Evolutionary conservation across 2,888 invertebrate genomes (phyloP).

Genomic region (Sinopyrophorus schimmeli): DNA sequence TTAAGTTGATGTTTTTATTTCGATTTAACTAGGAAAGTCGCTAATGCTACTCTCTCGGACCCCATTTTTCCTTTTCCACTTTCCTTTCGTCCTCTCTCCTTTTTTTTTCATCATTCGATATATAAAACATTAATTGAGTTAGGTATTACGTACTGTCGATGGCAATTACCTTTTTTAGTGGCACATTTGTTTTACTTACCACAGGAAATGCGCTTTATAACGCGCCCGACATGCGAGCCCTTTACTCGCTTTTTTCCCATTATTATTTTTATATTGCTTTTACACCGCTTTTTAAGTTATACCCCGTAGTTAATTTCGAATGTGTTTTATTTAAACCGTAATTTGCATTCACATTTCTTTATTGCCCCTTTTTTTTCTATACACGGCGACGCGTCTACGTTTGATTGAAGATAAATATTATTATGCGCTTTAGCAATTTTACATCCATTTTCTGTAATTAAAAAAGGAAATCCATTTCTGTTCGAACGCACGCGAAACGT

Average conservation of each 20-base stretch:
- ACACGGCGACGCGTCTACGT: too few relatives aligned
- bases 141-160: slow-evolving; percentile 39
- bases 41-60: slow-evolving; percentile 43
- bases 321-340: slow-evolving; percentile 29
- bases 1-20: slow-evolving; percentile 53
- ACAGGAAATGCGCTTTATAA: slow-evolving; percentile 19
- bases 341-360: slow-evolving; percentile 29
- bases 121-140: slow-evolving; percentile 41
- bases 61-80: slow-evolving; percentile 1
- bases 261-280: slow-evolving; percentile 22
- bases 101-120: too few relatives aligned
- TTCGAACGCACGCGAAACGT: too few relatives aligned
- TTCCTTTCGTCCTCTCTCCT: slow-evolving; percentile 25
- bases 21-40: slow-evolving; percentile 48
- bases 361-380: slow-evolving; percentile 10
- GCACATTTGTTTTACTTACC: slow-evolving; percentile 22
- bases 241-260: too few relatives aligned
- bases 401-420: slow-evolving; percentile 23
- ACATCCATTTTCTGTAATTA: too few relatives aligned
- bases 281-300: slow-evolving; percentile 19
- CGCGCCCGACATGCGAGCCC: slow-evolving; percentile 21
- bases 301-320: slow-evolving; percentile 22
- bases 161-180: slow-evolving; percentile 33
- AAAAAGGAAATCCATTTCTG: too few relatives aligned
- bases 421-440: slow-evolving; percentile 22